Evolutionary conservation across 2,797 vertebrate genomes (phyloP).

Genomic region (Macrochelys suwanniensis): DNA sequence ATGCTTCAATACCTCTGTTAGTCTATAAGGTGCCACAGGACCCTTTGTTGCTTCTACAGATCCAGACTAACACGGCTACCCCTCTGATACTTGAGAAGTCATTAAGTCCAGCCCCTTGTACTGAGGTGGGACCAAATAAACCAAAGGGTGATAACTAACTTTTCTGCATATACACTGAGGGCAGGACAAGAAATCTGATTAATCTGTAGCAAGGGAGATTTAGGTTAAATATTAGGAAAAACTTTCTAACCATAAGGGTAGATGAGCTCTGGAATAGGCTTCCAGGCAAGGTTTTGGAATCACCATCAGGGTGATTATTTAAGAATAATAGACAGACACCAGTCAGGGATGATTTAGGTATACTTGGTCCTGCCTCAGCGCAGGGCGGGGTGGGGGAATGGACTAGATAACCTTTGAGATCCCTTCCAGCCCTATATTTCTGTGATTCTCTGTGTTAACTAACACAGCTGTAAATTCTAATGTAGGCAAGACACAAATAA

Average conservation of each 20-base stretch:
- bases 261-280: neutral
- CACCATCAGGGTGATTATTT: neutral
- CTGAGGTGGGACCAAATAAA: neutral
- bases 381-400: neutral
- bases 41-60: too few species aligned
- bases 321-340: neutral
- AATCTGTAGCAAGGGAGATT: neutral
- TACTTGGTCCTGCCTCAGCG: neutral
- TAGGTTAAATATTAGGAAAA: too few species aligned
- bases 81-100: too few species aligned
- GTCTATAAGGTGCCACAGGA: too few species aligned
- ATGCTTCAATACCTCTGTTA: too few species aligned
- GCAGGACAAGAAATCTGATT: neutral
- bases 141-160: neutral
- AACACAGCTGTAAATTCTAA: neutral
- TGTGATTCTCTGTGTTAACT: neutral
- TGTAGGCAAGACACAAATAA: neutral
- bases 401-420: neutral
- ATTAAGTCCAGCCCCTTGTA: neutral
- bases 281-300: neutral
- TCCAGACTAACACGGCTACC: too few species aligned
- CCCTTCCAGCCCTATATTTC: neutral
- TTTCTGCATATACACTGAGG: neutral
- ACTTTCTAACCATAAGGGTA: neutral
- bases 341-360: neutral